phyloP scores from a whole-genome alignment of 1,140 invertebrate species.

The Calycopis cecrops region DNA sequence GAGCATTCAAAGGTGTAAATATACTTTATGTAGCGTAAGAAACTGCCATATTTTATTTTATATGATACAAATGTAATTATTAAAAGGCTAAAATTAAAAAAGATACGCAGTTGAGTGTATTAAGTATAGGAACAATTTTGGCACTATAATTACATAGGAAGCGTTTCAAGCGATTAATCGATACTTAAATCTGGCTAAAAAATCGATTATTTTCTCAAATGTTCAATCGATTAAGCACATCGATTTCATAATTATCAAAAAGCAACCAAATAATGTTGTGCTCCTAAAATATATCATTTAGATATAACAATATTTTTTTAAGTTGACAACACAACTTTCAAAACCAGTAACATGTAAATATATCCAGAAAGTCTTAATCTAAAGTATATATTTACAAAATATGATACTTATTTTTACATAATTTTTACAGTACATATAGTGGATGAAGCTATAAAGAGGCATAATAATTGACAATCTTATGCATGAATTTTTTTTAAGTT shows the following conservation, averaged over 20 bases:
- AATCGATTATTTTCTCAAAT: no score
- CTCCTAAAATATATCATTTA: neutral
- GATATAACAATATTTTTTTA: slow-evolving; percentile 1
- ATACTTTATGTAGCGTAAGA: no score
- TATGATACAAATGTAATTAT: no score
- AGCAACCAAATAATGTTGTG: slow-evolving; percentile 1
- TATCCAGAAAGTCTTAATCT: neutral
- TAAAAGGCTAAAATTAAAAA: no score
- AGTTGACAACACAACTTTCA: slow-evolving; percentile 4
- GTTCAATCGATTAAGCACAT: no score
- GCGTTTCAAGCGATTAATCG: no score
- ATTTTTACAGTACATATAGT: neutral
- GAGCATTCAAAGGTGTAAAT: no score
- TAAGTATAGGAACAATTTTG: no score
- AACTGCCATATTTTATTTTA: no score
- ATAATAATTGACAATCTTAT: slow-evolving; percentile 3
- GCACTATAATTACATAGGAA: no score
- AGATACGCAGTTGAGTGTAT: no score
- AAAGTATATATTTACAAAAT: neutral
- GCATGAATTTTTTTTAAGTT: neutral
- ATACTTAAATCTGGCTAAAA: no score
- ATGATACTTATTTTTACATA: neutral
- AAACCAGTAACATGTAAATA: slow-evolving; percentile 5
- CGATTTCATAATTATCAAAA: neutral
- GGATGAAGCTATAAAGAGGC: neutral